Percentiles rank a stretch among this genome's conserved stretches.
Evolutionary conservation across 2,888 invertebrate genomes (phyloP).

Genomic region (Drosophila conformis): DNA sequence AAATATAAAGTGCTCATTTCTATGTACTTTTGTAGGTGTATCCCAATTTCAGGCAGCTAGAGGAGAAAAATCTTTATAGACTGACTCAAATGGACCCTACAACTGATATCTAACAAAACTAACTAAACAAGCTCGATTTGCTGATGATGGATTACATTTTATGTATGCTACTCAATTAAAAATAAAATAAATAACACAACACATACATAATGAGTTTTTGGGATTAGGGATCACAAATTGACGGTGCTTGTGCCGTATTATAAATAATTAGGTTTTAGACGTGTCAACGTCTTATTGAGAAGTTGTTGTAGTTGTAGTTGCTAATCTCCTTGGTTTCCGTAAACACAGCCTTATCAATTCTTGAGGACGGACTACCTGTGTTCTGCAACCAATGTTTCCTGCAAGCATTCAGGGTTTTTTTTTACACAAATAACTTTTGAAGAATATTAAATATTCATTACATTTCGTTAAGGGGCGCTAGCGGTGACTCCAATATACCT

Average conservation of each 20-base stretch:
- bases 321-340: constrained; percentile 87
- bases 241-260: not conserved
- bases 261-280: not conserved
- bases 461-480: constrained; percentile 87
- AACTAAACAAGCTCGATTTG: not conserved
- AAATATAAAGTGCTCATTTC: no score
- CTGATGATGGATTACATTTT: not conserved
- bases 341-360: constrained; percentile 90
- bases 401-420: constrained; percentile 26
- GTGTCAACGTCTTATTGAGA: constrained; percentile 85
- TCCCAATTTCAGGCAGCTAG: constrained; percentile 1
- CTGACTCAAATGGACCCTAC: not conserved
- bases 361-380: constrained; percentile 91
- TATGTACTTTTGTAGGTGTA: not conserved
- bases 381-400: constrained; percentile 86
- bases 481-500: constrained; percentile 87
- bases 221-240: constrained; percentile 1
- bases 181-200: constrained; percentile 6
- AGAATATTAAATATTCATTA: constrained; percentile 41
- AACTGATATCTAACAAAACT: not conserved
- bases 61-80: not conserved
- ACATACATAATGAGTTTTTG: not conserved
- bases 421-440: constrained; percentile 1
- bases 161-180: not conserved
- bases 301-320: constrained; percentile 85